phyloP scores from a whole-genome alignment of 92 coral and sea anemone genomes.

The Porites divaricata region DNA sequence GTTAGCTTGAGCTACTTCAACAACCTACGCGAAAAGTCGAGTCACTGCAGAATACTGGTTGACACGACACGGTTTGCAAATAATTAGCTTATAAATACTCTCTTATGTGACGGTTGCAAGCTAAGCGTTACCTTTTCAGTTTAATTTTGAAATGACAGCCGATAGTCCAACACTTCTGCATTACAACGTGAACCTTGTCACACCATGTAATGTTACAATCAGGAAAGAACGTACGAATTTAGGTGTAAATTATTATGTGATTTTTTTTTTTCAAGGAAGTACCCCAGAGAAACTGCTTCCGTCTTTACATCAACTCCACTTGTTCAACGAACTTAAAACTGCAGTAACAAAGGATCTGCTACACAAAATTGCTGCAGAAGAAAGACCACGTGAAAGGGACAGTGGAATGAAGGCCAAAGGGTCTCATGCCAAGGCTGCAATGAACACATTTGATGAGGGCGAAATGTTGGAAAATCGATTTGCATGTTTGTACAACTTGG shows the following conservation, averaged over 20 bases:
- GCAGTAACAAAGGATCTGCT: conserved; percentile 18
- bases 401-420: neutral
- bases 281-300: conserved; percentile 11
- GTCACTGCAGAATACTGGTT: too few species aligned
- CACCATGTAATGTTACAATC: too few species aligned
- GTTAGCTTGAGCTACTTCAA: too few species aligned
- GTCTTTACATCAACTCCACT: conserved; percentile 3
- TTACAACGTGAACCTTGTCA: too few species aligned
- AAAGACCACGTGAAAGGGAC: neutral
- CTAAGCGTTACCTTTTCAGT: too few species aligned
- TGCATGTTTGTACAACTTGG: neutral
- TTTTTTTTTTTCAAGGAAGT: conserved; percentile 3
- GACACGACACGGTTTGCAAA: too few species aligned
- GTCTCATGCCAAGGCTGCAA: neutral
- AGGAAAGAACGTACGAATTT: too few species aligned
- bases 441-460: neutral
- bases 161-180: too few species aligned
- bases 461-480: neutral
- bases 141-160: too few species aligned
- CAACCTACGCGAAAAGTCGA: too few species aligned
- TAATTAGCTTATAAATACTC: too few species aligned
- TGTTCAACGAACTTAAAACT: conserved; percentile 10
- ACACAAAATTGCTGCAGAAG: neutral
- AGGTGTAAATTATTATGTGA: neutral
- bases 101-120: too few species aligned